Base-by-base conservation (phyloP, 2,113 vertebrate genomes). In the Axis porcinus region DNA sequence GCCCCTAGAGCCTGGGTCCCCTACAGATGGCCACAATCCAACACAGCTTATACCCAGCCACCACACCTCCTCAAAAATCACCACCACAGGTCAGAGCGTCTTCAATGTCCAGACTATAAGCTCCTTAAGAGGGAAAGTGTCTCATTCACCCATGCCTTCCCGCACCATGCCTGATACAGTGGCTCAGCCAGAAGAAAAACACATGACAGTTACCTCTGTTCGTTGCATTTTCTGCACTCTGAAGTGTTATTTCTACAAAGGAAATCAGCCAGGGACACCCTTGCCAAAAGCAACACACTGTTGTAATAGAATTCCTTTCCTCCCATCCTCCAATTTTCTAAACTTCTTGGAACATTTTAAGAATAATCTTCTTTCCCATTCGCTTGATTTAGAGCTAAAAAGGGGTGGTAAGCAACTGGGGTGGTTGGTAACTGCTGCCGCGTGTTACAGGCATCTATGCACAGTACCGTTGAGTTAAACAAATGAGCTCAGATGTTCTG, bases 401-500 rank as follows among this genome's bases (percentile, higher is more conserved):
- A 28, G 78, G 97, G 78, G 95, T 83, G 62, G 96, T 52, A 94
- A 89, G 91, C 91, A 91, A 96, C 81, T 21, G 47, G 36, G 64
- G 74, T 76, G 94, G 94, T 1, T 94, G 60, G 91, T 91, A 89
- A 91, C 87, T 82, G 92, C 7, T 67, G 76, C 82, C 45, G 47
- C 9, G 17, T 36, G 45, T 92, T 89, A 54, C 0, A 88, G 88
- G 95, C 74, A 83, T 92, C 90, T 28, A 89, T 30, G 70, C 33
- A 57, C 60, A 36, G 88, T 47, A 27, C 88, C 27, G 47, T 50
- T 86, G 52, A 97, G 94, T 81, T 90, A 95, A 98, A 97, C 94
- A 98, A 89, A 97, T 94, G 92, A 96, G 95, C 96, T 96, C 97
- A 97, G 96, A 94, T 76, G 60, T 88, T 74, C 95, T 95, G 95